These are phyloP conservation scores for Drosophila sp. DNA, from an alignment of 1,140 invertebrate genomes.

Conservation along the genomic window DNA sequence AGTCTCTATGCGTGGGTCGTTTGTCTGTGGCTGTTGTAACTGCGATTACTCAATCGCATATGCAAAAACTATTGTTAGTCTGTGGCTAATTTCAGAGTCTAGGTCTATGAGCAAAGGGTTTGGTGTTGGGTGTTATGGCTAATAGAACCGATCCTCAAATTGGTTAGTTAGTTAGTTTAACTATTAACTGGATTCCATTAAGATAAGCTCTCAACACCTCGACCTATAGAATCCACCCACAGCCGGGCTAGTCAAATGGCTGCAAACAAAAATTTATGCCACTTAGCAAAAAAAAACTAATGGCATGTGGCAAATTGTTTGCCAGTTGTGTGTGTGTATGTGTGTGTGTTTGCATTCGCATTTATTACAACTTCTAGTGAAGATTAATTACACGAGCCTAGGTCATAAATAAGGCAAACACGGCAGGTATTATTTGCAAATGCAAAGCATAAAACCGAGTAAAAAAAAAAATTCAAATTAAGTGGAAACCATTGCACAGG, in stretches of 20 bases:
- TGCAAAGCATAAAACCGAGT: slow-evolving; percentile 54
- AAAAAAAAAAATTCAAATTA: slow-evolving; percentile 77
- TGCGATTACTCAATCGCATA: slow-evolving; percentile 55
- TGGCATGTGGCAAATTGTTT: slow-evolving; percentile 57
- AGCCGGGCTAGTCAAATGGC: slow-evolving; percentile 42
- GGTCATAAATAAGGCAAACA: slow-evolving; percentile 71
- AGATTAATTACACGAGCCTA: slow-evolving; percentile 69
- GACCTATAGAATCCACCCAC: slow-evolving; percentile 31
- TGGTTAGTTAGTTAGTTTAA: slow-evolving; percentile 14
- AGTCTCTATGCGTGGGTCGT: slow-evolving; percentile 60
- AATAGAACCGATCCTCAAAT: slow-evolving; percentile 13
- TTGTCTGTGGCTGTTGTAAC: slow-evolving; percentile 54
- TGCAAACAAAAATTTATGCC: slow-evolving; percentile 59
- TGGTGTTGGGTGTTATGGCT: neutral
- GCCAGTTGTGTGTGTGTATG: slow-evolving; percentile 29
- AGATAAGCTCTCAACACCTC: slow-evolving; percentile 35
- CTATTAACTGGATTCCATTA: slow-evolving; percentile 20
- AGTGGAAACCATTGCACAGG: slow-evolving; percentile 63
- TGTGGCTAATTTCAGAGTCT: slow-evolving; percentile 38
- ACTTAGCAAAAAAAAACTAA: slow-evolving; percentile 54
- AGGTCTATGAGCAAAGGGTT: slow-evolving; percentile 6
- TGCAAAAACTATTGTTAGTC: slow-evolving; percentile 59
- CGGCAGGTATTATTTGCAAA: slow-evolving; percentile 65
- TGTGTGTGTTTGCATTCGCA: slow-evolving; percentile 39
- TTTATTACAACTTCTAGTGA: slow-evolving; percentile 65